phyloP scores from a whole-genome alignment of 2,888 invertebrate species.

The Pristionchus arcanus region DNA sequence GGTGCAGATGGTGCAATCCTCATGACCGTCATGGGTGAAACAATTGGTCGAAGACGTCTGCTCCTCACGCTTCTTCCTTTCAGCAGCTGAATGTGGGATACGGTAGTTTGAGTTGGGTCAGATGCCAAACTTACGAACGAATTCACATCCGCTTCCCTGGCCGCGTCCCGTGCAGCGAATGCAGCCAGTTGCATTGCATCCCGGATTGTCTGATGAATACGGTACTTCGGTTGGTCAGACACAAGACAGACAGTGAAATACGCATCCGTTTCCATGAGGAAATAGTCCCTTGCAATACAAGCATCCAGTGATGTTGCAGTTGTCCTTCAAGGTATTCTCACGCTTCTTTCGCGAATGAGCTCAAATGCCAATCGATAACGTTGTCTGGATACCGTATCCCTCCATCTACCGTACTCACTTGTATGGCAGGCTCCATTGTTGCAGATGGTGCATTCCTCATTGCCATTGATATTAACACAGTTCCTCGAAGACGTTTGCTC shows the following conservation, averaged over 20 bases:
- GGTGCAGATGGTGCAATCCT: not conserved
- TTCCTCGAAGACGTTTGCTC: not conserved
- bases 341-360: not conserved
- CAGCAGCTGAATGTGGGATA: not conserved
- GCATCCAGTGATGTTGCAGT: not conserved
- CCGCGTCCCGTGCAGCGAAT: not conserved
- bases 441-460: not conserved
- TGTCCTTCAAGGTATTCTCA: no score
- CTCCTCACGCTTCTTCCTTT: not conserved
- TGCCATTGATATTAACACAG: not conserved
- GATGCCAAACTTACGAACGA: not conserved
- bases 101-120: not conserved
- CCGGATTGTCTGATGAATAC: not conserved
- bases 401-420: not conserved
- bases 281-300: not conserved
- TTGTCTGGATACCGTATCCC: not conserved
- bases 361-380: not conserved
- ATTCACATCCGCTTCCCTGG: not conserved
- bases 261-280: not conserved
- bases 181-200: slow-evolving; percentile 1
- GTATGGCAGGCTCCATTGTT: not conserved
- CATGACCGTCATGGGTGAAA: no score
- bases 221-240: not conserved
- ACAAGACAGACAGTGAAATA: not conserved
- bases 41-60: not conserved